Evolutionary conservation across 2,113 vertebrate species (phyloP).

Genomic region (Menura novaehollandiae): DNA sequence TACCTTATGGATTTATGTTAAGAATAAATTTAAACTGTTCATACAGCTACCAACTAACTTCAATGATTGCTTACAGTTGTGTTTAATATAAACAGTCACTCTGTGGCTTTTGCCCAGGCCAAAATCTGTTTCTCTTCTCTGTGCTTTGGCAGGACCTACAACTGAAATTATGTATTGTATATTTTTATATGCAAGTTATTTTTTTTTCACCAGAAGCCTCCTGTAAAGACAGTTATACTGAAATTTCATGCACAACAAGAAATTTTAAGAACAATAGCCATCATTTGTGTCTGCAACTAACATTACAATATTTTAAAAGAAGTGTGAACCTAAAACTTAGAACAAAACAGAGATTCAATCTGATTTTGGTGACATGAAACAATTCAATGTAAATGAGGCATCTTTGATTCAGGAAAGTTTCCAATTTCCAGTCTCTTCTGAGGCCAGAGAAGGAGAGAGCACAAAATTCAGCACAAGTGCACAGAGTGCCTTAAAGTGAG

Average conservation of each 20-base stretch:
- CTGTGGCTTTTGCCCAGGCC: neutral
- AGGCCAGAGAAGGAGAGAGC: neutral
- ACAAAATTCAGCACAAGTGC: neutral
- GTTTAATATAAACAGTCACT: neutral
- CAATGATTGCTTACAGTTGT: neutral
- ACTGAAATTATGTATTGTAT: neutral
- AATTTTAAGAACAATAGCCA: neutral
- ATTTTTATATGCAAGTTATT: neutral
- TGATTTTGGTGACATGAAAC: neutral
- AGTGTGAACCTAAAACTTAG: neutral
- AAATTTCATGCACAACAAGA: neutral
- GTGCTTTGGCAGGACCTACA: neutral
- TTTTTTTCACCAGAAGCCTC: neutral
- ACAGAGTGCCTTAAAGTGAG: neutral
- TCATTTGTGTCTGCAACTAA: neutral
- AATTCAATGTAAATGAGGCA: neutral
- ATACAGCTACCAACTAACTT: neutral
- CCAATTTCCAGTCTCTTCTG: neutral
- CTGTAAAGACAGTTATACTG: neutral
- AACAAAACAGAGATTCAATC: conserved; percentile 13
- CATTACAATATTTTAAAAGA: neutral
- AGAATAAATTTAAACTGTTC: neutral
- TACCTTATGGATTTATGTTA: neutral
- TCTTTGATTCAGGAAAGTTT: neutral
- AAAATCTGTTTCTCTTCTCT: neutral